Conservation (phyloP, 2,113 vertebrate genomes). For the Numida meleagris region DNA sequence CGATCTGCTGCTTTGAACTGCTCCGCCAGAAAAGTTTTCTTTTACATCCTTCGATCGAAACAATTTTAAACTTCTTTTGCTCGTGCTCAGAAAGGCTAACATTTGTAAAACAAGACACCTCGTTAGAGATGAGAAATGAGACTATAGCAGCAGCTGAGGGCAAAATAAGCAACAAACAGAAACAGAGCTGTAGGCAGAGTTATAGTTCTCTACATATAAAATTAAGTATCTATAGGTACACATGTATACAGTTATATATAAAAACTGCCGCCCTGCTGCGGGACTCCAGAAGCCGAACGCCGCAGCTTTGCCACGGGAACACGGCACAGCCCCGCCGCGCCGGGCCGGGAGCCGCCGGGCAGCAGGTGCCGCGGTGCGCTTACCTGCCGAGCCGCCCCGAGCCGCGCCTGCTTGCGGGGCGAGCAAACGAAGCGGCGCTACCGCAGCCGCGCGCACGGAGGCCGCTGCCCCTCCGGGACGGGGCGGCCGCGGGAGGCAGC, state of each 20-base stretch:
- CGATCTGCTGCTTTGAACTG: not conserved
- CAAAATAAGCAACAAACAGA: not conserved
- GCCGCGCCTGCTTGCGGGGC: not conserved
- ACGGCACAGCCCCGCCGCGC: no score
- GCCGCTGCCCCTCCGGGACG: no score
- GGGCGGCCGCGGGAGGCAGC: no score
- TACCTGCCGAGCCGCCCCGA: not conserved
- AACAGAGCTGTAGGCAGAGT: not conserved
- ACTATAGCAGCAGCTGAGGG: fast-evolving
- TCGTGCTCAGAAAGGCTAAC: not conserved
- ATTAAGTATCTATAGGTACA: not conserved
- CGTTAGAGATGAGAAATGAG: fast-evolving
- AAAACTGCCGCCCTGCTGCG: not conserved
- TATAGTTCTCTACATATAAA: not conserved
- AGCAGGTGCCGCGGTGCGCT: not conserved
- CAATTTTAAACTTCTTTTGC: not conserved
- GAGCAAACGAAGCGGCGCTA: no score
- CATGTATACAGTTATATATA: not conserved
- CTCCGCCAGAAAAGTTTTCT: not conserved
- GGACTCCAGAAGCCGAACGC: not conserved
- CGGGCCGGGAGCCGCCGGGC: not conserved
- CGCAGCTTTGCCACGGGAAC: not conserved
- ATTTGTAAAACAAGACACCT: not conserved
- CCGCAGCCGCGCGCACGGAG: no score
- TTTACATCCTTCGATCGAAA: fast-evolving